A percentile compares a stretch with the other conserved stretches of the same genome.
These are phyloP conservation scores for Asarcornis scutulata DNA, from an alignment of 2,113 vertebrate genomes.

Conservation along the genomic window DNA sequence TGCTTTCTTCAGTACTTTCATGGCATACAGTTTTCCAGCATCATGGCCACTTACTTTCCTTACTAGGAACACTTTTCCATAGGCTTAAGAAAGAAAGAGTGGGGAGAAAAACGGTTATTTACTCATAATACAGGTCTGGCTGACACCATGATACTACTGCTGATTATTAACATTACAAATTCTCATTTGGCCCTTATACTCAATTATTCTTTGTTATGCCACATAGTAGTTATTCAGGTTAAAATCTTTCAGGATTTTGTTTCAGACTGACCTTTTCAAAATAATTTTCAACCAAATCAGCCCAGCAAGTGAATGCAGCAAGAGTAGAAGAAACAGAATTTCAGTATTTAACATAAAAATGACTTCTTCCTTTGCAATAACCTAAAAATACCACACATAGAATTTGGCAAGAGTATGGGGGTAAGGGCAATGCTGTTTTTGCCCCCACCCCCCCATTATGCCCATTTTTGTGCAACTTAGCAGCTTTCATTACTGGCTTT, in stretches of 20 bases:
- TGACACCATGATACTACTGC: neutral
- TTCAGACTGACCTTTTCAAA: neutral
- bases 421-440: neutral
- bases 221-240: neutral
- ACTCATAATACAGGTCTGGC: too few relatives aligned
- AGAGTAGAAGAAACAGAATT: neutral
- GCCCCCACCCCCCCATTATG: neutral
- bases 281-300: neutral
- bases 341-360: neutral
- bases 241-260: neutral
- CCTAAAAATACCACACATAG: neutral
- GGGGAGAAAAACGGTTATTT: neutral
- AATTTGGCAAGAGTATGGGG: neutral
- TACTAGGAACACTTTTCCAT: conserved; percentile 97
- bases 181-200: neutral
- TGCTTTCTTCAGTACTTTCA: conserved; percentile 99
- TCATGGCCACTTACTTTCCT: conserved; percentile 95
- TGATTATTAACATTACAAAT: neutral
- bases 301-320: neutral
- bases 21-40: conserved; percentile 92
- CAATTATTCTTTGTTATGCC: neutral
- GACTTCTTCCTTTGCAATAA: neutral
- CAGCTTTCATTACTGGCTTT: neutral
- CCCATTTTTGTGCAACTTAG: neutral
- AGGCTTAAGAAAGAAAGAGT: conserved; percentile 78